Evolutionary conservation across 2,888 invertebrate genomes (phyloP), one percentile per base, ranked within the genome.

Genomic region (Coelinius sp.): DNA sequence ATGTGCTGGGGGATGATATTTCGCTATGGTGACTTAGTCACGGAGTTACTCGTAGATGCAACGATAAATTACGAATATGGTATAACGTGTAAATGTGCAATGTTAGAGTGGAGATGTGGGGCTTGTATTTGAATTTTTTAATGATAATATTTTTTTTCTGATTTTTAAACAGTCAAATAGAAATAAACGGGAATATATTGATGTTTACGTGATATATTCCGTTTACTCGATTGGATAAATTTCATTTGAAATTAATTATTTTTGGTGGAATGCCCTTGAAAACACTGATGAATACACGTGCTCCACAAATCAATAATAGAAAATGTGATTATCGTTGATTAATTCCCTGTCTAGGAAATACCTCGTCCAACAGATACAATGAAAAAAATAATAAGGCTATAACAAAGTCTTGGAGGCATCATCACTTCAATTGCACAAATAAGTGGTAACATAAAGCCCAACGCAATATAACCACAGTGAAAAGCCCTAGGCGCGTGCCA

Each of bases 21-120:
- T 86, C 80, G 85, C 79, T 79, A 86, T 81, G 86, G 77, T 75
- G 71, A 53, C 80, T 86, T 85, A 85, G 86, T 81, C 82, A 86
- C 84, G 82, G 79, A 77, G 79, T 78, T 80, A 79, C 79, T 80
- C 76, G 78, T 76, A 31, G 59, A 59, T 35, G 31, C 64, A 62
- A 76, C 84, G 80, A 84, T 84, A 83, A 83, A 83, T 83, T 83
- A 82, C 77, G 72, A 73, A 31, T 81, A 80, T 78, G 70, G 72
- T 66, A 72, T 53, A 76, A 79, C 76, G 77, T 73, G 68, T 65
- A 68, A 70, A 76, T 77, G 68, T 64, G 17, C 70, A 24, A 53
- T 64, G 31, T 20, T 20, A 17, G 10, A 27, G 25, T 20, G 35
- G 14, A 68, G 64, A 64, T 68, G 62, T 35, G 64, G 1, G 59